Evolutionary conservation across 2,113 vertebrate genomes (phyloP).

Genomic region (Menura novaehollandiae): DNA sequence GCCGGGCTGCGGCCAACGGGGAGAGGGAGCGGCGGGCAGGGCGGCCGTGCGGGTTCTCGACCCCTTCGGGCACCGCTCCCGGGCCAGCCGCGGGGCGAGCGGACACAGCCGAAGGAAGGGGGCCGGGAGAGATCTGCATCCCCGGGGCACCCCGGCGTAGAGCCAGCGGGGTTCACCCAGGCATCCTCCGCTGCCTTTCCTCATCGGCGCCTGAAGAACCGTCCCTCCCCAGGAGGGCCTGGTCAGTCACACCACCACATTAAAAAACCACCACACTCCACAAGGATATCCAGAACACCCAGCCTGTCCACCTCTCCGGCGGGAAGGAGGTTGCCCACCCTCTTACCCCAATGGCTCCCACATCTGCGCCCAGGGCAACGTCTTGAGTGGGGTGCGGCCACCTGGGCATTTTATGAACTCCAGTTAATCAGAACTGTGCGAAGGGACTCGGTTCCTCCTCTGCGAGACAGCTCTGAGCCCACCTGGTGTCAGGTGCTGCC

Average conservation of each 20-base stretch:
- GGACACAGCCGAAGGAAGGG: neutral
- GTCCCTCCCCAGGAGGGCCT: neutral
- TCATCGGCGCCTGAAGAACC: neutral
- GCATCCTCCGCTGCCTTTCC: neutral
- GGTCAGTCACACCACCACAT: accelerated
- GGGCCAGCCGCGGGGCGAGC: neutral
- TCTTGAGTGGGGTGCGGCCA: neutral
- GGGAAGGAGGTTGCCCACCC: neutral
- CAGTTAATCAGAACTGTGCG: accelerated
- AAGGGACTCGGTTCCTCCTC: neutral
- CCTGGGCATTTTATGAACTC: accelerated
- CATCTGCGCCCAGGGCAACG: neutral
- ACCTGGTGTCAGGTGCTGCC: neutral
- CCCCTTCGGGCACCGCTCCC: neutral
- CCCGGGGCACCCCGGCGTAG: too few relatives aligned
- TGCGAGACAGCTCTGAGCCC: neutral
- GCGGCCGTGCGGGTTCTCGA: neutral
- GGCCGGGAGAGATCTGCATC: accelerated
- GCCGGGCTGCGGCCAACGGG: neutral
- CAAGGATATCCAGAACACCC: accelerated
- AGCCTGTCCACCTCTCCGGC: accelerated
- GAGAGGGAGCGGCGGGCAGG: neutral
- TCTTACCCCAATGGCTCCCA: accelerated
- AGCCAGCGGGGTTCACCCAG: accelerated
- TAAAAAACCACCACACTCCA: accelerated